phyloP scores from a whole-genome alignment of 2,797 vertebrate genomes.

The Emys orbicularis region DNA sequence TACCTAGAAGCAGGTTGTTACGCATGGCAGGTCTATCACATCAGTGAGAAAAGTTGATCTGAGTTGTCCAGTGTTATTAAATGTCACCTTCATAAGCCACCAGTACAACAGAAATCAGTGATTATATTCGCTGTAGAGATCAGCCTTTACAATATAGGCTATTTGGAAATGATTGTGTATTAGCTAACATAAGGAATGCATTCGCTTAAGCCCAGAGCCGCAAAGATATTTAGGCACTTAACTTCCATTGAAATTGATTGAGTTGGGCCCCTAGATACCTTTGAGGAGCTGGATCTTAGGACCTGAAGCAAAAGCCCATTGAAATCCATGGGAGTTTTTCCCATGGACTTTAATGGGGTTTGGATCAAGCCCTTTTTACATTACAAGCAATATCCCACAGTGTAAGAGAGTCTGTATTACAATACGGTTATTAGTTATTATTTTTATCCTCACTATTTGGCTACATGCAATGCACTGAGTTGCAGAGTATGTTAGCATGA shows the following conservation, averaged over 20 bases:
- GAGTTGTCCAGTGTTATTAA: neutral
- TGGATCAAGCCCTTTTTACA: neutral
- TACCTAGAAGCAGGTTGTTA: neutral
- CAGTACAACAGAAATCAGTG: neutral
- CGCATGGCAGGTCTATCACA: neutral
- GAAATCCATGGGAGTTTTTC: neutral
- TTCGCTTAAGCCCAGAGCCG: neutral
- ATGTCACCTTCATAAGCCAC: neutral
- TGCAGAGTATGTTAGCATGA: neutral
- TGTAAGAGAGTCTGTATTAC: rapidly evolving
- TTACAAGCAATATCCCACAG: neutral
- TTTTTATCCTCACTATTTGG: neutral
- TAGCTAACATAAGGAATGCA: neutral
- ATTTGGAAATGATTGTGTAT: neutral
- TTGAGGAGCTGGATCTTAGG: neutral
- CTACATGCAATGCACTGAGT: rapidly evolving
- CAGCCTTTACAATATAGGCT: neutral
- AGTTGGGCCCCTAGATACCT: neutral
- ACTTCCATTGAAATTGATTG: neutral
- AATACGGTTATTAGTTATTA: rapidly evolving
- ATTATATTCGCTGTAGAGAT: neutral
- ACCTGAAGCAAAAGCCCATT: neutral
- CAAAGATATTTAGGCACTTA: neutral
- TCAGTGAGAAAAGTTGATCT: neutral
- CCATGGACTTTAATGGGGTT: neutral